These are phyloP conservation scores for Mormyrops boulengeri DNA, from an alignment of 2,797 vertebrate species.

Conservation along the genomic window DNA sequence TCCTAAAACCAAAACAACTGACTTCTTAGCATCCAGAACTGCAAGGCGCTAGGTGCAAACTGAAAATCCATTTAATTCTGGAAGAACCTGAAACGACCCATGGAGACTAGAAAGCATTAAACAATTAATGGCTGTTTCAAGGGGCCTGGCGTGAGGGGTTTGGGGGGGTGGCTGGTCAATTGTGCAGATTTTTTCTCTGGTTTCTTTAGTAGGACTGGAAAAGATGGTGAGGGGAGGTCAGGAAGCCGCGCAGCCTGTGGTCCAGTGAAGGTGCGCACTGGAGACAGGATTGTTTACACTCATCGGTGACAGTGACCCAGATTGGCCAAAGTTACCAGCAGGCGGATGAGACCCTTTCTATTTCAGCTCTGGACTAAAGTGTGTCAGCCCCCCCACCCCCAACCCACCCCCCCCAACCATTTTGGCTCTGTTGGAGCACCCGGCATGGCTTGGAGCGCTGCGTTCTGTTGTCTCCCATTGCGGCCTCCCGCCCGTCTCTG, in stretches of 20 bases:
- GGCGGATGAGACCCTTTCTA: constrained; percentile 35
- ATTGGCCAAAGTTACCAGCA: constrained; percentile 49
- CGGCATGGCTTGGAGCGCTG: constrained; percentile 40
- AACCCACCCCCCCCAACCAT: constrained; percentile 48
- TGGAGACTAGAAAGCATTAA: background rate
- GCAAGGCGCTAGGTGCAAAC: background rate
- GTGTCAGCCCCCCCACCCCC: constrained; percentile 46
- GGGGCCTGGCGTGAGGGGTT: background rate
- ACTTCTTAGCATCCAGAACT: background rate
- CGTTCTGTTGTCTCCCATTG: constrained; percentile 23
- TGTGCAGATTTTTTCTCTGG: background rate
- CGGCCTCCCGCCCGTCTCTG: background rate
- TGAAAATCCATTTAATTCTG: constrained; percentile 8
- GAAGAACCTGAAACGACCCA: background rate
- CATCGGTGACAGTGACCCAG: constrained; percentile 59
- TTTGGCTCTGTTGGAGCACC: constrained; percentile 50
- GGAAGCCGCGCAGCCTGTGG: background rate
- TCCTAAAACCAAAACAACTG: background rate
- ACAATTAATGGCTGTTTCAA: background rate
- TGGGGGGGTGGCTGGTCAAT: too few relatives aligned
- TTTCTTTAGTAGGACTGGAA: background rate
- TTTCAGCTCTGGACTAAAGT: constrained; percentile 40
- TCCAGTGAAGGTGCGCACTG: background rate
- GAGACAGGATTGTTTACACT: background rate
- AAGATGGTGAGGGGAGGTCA: background rate